These are phyloP conservation scores for Gila robusta DNA, from an alignment of 2,797 vertebrate species.

Conservation along the genomic window DNA sequence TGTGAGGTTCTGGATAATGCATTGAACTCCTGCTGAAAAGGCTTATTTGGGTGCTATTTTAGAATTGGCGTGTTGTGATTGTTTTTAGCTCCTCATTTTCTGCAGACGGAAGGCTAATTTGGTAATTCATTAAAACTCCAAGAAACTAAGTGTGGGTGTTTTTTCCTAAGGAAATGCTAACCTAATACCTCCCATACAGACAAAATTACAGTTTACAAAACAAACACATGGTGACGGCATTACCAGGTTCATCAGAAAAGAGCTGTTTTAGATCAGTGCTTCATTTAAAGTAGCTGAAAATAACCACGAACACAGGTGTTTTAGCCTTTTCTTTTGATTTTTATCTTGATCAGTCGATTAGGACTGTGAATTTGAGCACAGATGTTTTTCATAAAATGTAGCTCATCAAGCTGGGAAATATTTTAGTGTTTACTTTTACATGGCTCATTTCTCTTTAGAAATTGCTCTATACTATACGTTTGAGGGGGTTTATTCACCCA, in stretches of 20 bases:
- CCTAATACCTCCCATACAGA: neutral
- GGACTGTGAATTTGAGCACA: neutral
- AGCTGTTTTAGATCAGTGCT: neutral
- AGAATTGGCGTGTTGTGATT: slow-evolving; percentile 16
- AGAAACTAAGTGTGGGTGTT: slow-evolving; percentile 13
- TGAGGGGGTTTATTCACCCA: neutral
- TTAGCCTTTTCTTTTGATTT: neutral
- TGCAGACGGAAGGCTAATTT: slow-evolving; percentile 8
- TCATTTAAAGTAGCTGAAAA: neutral
- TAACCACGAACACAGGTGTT: neutral
- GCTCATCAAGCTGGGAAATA: neutral
- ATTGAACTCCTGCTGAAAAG: slow-evolving; percentile 44
- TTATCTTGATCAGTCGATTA: neutral
- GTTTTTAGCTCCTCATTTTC: slow-evolving; percentile 28
- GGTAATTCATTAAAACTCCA: slow-evolving; percentile 18
- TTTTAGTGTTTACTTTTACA: neutral
- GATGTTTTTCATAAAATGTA: neutral
- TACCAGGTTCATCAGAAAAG: neutral
- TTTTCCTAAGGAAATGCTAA: neutral
- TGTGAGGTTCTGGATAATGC: slow-evolving; percentile 6
- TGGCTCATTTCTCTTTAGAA: neutral
- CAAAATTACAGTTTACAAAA: neutral
- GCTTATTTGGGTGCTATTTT: slow-evolving; percentile 37
- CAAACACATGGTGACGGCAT: neutral
- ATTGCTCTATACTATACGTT: neutral